Base-by-base conservation (phyloP, 2,888 invertebrate species). In the Mechanitis mazaeus region DNA sequence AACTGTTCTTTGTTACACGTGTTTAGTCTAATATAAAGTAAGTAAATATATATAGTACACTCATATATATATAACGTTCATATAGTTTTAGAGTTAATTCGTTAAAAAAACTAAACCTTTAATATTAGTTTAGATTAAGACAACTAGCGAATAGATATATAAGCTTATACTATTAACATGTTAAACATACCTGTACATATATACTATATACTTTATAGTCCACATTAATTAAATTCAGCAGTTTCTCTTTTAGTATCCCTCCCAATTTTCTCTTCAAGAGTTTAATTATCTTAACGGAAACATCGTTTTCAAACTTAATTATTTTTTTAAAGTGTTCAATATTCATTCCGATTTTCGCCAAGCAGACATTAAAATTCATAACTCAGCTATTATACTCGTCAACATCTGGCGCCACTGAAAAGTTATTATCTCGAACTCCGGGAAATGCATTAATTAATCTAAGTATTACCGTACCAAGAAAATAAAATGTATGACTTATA, bases 321-420 rank as follows among this genome's bases (percentile, higher is more conserved):
- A 82, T 76, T 56, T 81, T 80, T 84, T 84, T 80, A 78, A 77
- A 72, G 76, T 79, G 79, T 80, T 83, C 84, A 85, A 86, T 87
- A 86, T 87, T 82, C 83, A 80, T 85, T 81, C 74, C 67, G 81
- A 83, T 85, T 84, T 84, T 82, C 80, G 79, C 75, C 70, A 79
- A 79, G 80, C 72, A 78, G 78, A 80, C 79, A 84, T 86, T 85
- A 84, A 85, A 86, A 87, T 87, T 88, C 86, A 88, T 85, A 84
- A 82, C 83, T 81, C 72, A 71, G 81, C 83, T 80, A 82, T 86
- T 81, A 84, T 78, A 80, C 80, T 81, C 81, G 80, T 83, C 83
- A 85, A 82, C 87, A 88, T 84, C 86, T 87, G 87, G 81, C 81
- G 81, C 81, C 75, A 74, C 78, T 75, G 76, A 72, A 76, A 78